Base-by-base conservation (phyloP, 2,113 vertebrate genomes). In the Rhea americana region DNA sequence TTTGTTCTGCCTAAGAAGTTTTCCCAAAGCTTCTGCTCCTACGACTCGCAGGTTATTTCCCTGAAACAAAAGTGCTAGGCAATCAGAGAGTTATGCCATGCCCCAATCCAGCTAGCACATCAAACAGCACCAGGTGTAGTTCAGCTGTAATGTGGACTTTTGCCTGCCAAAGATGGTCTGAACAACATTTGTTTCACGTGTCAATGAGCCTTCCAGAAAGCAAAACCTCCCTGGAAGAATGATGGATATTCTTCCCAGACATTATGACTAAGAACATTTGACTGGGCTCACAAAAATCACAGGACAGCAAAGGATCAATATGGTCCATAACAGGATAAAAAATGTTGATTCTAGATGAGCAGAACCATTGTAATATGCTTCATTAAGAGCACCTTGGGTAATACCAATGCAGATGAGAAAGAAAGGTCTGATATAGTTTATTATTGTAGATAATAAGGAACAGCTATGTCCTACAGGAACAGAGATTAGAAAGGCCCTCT, bases 21-120 rank as follows among this genome's bases (percentile, higher is more conserved):
- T 98, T 47, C 98, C 99, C 97, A 99, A 95, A 41, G 98, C 97
- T 87, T 99, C 98, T 1, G 98, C 98, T 55, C 98, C 99, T 22
- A 87, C 4, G 2, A 97, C 97, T 94, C 98, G 98, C 76, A 99
- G 96, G 93, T 99, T 99, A 91, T 99, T 99, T 18, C 99, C 99
- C 99, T 99, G 90, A 68, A 95, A 95, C 5, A 87, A 47, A 93
- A 91, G 74, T 5, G 43, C 24, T 51, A 78, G 35, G 25, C 43
- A 35, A 77, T 67, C 25, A 90, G n/a, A 1, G 63, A 24, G 20
- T 68, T 41, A 22, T 0, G 7, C 21, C 15, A 35, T 21, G 3
- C 16, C 47, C 53, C 58, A 25, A 3, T 6, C 15, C 24, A 30
- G 13, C 19, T 22, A 47, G 8, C 39, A 35, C 71, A 85, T 8